Evolutionary conservation across 2,797 vertebrate genomes (phyloP), one percentile per base, ranked within the genome.

Genomic region (Eutrigla gurnardus): DNA sequence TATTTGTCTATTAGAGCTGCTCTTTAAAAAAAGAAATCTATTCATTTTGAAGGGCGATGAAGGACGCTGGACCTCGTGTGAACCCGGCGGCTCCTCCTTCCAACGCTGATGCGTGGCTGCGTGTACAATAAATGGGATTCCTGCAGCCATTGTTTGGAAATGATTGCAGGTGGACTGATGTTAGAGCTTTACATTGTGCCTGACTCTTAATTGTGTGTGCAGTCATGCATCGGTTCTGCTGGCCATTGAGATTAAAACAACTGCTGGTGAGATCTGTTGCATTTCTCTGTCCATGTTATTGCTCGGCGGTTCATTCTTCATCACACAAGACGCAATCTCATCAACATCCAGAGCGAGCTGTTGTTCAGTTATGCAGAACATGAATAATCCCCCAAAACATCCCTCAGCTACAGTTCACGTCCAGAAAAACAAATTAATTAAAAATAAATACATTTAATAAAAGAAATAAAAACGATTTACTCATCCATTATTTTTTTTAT

Each of bases 181-280:
- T 36, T 55, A 72, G 65, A 50, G 78, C 70, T 86, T 84, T 73
- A 72, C 77, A 77, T 78, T 74, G 71, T 72, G 43, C 72, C 58
- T 80, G 73, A 76, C 61, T 78, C 55, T 40, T 73, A 52, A 73
- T 83, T 87, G 64, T 79, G 60, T 4, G 39, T 63, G 78, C 78
- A 80, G 54, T 59, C 65, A 73, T 65, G 74, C 66, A 69, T 83
- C 50, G 14, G 39, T 43, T 77, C 69, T 74, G n/a, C 55, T 39
- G 35, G 65, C 15, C 39, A 57, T 55, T 55, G 43, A 82, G 82
- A 71, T 71, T 10, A 74, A 81, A 85, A 86, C n/a, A n/a, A n/a
- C n/a, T n/a, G n/a, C n/a, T 63, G 65, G 35, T 70, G 43, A 67
- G 15, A 9, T 67, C 11, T 47, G 37, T 55, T 7, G 11, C 35